phyloP scores from a whole-genome alignment of 2,888 invertebrate species.

The Synanthedon myopaeformis region DNA sequence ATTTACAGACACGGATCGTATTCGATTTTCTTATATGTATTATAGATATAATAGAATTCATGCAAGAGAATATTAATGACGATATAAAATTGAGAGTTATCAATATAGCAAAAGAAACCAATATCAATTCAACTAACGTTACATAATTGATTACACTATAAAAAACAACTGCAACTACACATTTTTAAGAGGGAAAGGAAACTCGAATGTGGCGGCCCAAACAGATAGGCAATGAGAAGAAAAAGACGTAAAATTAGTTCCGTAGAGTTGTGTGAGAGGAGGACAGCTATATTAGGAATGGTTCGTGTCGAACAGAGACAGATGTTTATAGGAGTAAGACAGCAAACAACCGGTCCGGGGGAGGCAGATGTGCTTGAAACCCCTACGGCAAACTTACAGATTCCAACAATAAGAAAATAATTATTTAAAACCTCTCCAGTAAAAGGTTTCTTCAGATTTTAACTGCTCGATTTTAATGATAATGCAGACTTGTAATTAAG shows the following conservation, averaged over 20 bases:
- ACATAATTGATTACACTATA: conserved; percentile 24
- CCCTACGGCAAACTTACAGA: conserved; percentile 54
- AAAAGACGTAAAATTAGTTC: conserved; percentile 63
- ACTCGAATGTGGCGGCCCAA: conserved; percentile 24
- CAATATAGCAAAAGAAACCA: no score
- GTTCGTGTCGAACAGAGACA: conserved; percentile 30
- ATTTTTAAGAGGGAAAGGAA: conserved; percentile 26
- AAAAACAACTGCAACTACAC: conserved; percentile 19
- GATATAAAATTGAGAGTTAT: no score
- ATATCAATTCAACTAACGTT: conserved; percentile 9
- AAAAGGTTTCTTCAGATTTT: conserved; percentile 19
- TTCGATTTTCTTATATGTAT: no score
- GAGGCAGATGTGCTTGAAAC: conserved; percentile 63
- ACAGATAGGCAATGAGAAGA: conserved; percentile 17
- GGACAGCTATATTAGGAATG: conserved; percentile 18
- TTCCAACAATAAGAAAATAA: conserved; percentile 59
- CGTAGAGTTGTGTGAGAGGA: conserved; percentile 37
- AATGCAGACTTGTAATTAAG: background rate
- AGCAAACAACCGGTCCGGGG: conserved; percentile 60
- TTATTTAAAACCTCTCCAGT: conserved; percentile 39
- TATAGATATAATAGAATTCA: no score
- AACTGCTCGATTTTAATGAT: conserved; percentile 1
- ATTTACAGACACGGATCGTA: no score
- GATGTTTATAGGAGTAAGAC: conserved; percentile 31
- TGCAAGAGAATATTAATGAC: no score